A percentile compares a stretch with the other conserved stretches of the same genome.
phyloP scores from a whole-genome alignment of 2,113 vertebrate genomes.

The Hassar affinis region DNA sequence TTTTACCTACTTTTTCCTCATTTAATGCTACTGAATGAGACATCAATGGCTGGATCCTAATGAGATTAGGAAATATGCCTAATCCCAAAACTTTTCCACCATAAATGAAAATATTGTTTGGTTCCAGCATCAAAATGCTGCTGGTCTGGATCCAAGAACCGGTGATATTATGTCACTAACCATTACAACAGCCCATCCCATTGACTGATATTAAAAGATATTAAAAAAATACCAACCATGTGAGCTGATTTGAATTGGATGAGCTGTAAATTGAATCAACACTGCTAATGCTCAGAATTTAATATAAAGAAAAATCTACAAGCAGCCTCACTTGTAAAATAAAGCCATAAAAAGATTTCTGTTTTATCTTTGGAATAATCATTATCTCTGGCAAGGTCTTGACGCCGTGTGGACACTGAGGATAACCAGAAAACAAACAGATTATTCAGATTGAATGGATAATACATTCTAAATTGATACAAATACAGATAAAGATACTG shows the following conservation, averaged over 20 bases:
- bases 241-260: no score
- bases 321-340: not conserved
- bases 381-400: not conserved
- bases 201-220: not conserved
- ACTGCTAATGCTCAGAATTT: not conserved
- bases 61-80: not conserved
- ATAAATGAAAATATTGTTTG: not conserved
- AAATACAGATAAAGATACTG: not conserved
- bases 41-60: not conserved
- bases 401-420: not conserved
- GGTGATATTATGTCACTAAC: not conserved
- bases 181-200: not conserved
- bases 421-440: not conserved
- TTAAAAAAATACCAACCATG: not conserved
- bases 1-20: conserved; percentile 62
- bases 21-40: conserved; percentile 48
- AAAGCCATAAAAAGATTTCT: not conserved
- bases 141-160: not conserved
- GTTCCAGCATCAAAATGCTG: not conserved
- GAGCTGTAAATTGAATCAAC: no score
- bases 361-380: not conserved
- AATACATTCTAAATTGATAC: not conserved
- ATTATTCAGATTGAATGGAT: not conserved
- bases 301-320: not conserved
- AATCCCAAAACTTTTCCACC: not conserved